Percentiles rank a stretch among this genome's conserved stretches.
Conservation (phyloP, 1,140 invertebrate genomes). For the Drosophila nikananu region DNA sequence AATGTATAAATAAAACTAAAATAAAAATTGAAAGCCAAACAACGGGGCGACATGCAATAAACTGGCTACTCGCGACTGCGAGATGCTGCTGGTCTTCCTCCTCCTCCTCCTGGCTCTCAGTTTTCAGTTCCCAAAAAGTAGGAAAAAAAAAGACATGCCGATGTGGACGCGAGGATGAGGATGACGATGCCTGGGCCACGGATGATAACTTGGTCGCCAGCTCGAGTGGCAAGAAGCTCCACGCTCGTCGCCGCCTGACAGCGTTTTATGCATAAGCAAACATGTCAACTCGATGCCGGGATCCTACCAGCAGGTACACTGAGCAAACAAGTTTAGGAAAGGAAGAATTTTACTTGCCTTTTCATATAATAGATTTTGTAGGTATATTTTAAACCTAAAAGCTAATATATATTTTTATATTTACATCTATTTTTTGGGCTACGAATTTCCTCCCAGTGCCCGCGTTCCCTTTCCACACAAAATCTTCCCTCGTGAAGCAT, state of each 20-base stretch:
- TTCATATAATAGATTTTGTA: no score
- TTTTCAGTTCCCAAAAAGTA: not conserved
- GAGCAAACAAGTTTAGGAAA: not conserved
- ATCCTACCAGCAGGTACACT: conserved; percentile 6
- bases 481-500: conserved; percentile 36
- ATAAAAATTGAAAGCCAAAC: conserved; percentile 82
- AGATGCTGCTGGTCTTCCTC: not conserved
- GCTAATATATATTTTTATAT: no score
- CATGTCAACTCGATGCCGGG: conserved; percentile 70
- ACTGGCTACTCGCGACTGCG: conserved; percentile 60
- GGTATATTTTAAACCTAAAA: no score
- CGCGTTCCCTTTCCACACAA: not conserved
- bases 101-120: not conserved
- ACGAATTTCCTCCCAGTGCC: not conserved
- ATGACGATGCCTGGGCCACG: conserved; percentile 55
- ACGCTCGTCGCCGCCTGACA: conserved; percentile 38
- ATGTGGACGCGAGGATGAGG: conserved; percentile 17
- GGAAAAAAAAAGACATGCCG: conserved; percentile 7
- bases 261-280: conserved; percentile 82
- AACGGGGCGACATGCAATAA: conserved; percentile 78
- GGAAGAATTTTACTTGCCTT: not conserved
- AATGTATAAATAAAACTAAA: conserved; percentile 72
- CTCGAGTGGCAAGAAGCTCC: conserved; percentile 56
- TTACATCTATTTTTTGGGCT: not conserved
- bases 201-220: conserved; percentile 73